Evolutionary conservation across 2,113 vertebrate species (phyloP).

Genomic region (Alligator sinensis): DNA sequence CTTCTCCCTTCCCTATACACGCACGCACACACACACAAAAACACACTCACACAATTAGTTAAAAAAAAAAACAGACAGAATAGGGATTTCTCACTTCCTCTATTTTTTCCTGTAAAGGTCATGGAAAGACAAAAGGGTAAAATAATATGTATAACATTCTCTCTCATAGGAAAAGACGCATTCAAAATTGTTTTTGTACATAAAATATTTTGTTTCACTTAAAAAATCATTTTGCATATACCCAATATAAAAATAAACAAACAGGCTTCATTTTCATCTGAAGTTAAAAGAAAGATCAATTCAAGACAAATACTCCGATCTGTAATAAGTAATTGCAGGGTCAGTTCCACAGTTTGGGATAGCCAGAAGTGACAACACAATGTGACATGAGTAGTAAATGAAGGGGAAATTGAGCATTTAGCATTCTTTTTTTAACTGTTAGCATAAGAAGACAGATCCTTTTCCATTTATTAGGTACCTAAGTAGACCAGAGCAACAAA

Average conservation of each 20-base stretch:
- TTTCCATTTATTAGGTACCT: no score
- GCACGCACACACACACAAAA: no score
- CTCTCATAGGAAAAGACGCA: neutral
- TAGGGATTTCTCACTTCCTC: neutral
- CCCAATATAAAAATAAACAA: neutral
- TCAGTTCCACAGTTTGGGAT: constrained; percentile 31
- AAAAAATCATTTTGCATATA: neutral
- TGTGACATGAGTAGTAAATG: neutral
- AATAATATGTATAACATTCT: neutral
- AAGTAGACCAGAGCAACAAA: no score
- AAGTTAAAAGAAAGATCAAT: neutral
- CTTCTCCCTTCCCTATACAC: neutral
- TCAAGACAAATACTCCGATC: neutral
- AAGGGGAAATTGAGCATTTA: neutral
- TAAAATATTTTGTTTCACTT: neutral
- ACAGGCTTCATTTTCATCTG: neutral
- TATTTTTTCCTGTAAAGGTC: neutral
- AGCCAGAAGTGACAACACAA: constrained; percentile 15
- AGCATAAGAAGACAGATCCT: no score
- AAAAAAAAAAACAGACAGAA: neutral
- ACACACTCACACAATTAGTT: neutral
- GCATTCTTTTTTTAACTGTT: neutral
- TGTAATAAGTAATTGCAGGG: neutral
- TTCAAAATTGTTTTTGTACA: neutral
- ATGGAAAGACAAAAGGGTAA: neutral